Base-by-base conservation (phyloP, 2,888 invertebrate species). In the Rhingia campestris region DNA sequence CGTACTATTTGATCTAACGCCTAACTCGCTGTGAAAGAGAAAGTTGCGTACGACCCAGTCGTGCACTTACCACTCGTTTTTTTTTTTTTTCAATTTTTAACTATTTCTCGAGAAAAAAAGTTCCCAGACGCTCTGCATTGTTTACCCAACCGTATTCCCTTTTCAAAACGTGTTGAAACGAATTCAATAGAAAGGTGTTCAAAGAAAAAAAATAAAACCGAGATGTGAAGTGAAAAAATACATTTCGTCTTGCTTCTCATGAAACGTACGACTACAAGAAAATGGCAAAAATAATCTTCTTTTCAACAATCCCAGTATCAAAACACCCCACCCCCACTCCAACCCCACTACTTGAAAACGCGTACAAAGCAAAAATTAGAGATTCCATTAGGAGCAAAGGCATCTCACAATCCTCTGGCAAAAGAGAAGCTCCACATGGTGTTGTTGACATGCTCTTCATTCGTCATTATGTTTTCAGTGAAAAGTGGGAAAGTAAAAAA, bases 391-490 rank as follows among this genome's bases (percentile, higher is more conserved):
- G 75, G 53, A 70, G 45, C 54, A 70, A 49, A 69, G 43, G 59
- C 82, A 84, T 74, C 63, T 75, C 69, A 45, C 66, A 61, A 63
- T 58, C 51, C 66, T 66, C 53, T 32, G 53, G 37, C 64, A 10
- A 41, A 70, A 22, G 70, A 74, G 69, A 49, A 75, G 56, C 75
- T 66, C 75, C 84, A 84, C 69, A 84, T 84, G 84, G 84, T 84
- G 80, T 66, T 80, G 84, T 80, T 84, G 84, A 84, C 80, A 80
- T 54, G 74, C 84, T 84, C 84, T 84, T 59, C 74, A 84, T 80
- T 80, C 80, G 84, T 84, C 84, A 80, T 73, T 64, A 49, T 49
- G 70, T 74, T 84, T 80, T 59, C 70, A 14, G 49, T 45, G 10
- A 47, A 84, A 82, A 79, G 66, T 30, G 45, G 32, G 37, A 51